Percentiles rank a stretch among this genome's conserved stretches.
Evolutionary conservation across 2,888 invertebrate species (phyloP).

Genomic region (Caenorhabditis zanzibari): DNA sequence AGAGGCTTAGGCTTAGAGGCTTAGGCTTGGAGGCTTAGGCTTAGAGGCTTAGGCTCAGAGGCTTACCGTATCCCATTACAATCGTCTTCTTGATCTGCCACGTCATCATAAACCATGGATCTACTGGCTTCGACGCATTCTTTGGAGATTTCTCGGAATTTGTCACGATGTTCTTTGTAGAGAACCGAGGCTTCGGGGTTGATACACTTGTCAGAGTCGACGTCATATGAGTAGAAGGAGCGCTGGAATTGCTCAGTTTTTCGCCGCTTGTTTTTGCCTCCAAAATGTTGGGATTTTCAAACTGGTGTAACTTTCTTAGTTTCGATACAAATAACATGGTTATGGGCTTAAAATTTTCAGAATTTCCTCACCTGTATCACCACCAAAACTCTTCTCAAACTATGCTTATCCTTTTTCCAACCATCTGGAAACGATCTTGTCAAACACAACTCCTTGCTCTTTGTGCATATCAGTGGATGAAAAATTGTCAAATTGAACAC

Average conservation of each 20-base stretch:
- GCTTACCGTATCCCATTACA: slow-evolving; percentile 20
- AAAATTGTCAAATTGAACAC: slow-evolving; percentile 67
- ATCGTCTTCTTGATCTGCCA: slow-evolving; percentile 3
- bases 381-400: slow-evolving; percentile 70
- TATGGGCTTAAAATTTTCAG: too few species aligned
- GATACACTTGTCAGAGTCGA: slow-evolving; percentile 62
- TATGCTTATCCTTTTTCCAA: slow-evolving; percentile 77
- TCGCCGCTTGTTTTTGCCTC: too few species aligned
- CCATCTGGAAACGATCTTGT: slow-evolving; percentile 76
- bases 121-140: slow-evolving; percentile 68
- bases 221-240: slow-evolving; percentile 74
- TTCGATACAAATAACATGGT: too few species aligned
- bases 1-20: too few species aligned
- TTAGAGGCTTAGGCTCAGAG: too few species aligned
- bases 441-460: slow-evolving; percentile 65
- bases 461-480: slow-evolving; percentile 70
- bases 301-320: too few species aligned
- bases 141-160: slow-evolving; percentile 68
- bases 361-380: slow-evolving; percentile 74
- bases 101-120: slow-evolving; percentile 67
- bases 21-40: too few species aligned
- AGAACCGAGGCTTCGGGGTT: slow-evolving; percentile 76
- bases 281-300: too few species aligned
- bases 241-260: slow-evolving; percentile 55
- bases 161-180: slow-evolving; percentile 71